Base-by-base conservation (phyloP, 2,888 invertebrate species). In the Cheiracanthium punctorium region DNA sequence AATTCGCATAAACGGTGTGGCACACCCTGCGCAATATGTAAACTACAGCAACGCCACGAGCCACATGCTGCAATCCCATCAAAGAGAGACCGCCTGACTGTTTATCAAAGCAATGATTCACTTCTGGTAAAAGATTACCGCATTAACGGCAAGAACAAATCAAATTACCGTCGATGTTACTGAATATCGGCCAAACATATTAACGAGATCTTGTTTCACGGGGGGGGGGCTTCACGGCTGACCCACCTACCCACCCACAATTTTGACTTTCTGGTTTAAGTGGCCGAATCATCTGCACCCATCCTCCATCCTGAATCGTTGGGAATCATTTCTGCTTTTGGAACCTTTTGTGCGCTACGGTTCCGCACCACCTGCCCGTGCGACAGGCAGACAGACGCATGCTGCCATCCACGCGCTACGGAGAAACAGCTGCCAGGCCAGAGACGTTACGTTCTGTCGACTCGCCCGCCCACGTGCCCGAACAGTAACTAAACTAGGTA, bases 361-460 rank as follows among this genome's bases (percentile, higher is more conserved):
- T 64, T 32, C 32, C 41, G 1, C 65, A 72, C 77, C 82, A 82
- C 82, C 82, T 82, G 82, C 77, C 72, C 43, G 4, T 29, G 10
- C 8, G n/a, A 58, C 41, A 33, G 32, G 33, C 41, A 48, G 71
- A 48, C 52, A 58, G n/a, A n/a, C 81, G 75, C 32, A 52, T 52
- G 52, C 58, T 24, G 58, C 58, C 24, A 24, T 7, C 58, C 82
- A 52, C 77, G 70, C 41, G 82, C 70, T 33, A 37, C 7, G 37
- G 10, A 14, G 10, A 14, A 33, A 28, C 70, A 48, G n/a, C 70
- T 70, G 70, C 37, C n/a, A n/a, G 10, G 32, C 17, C 17, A 33
- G 29, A 24, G 2, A 12, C 7, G 10, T 7, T 37, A 37, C 10
- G 10, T 17, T 48, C 48, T 48, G 58, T 24, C 4, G 7, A 48